These are phyloP conservation scores for Euura saliciscinereae DNA, from an alignment of 1,140 invertebrate species.

Conservation along the genomic window DNA sequence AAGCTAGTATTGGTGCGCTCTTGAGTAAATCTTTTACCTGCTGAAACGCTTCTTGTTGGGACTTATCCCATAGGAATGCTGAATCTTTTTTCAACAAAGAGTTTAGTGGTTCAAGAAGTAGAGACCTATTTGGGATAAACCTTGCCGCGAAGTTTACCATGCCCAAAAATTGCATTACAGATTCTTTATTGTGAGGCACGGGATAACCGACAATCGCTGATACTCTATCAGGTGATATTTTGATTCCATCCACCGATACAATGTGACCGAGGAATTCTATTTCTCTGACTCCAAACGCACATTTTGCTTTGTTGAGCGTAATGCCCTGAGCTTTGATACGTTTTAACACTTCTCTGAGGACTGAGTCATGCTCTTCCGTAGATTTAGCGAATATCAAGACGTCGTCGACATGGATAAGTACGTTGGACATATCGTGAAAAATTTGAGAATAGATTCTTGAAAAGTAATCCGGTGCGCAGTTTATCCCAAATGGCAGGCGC, in stretches of 20 bases:
- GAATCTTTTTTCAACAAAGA: constrained; percentile 24
- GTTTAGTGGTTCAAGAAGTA: constrained; percentile 25
- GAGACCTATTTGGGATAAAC: constrained; percentile 27
- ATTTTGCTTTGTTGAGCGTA: constrained; percentile 34
- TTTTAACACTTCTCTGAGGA: constrained; percentile 29
- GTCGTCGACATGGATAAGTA: constrained; percentile 36
- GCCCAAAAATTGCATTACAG: constrained; percentile 23
- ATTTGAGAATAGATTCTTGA: constrained; percentile 24
- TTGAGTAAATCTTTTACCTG: constrained; percentile 16
- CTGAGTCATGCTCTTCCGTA: constrained; percentile 29
- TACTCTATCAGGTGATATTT: constrained; percentile 38
- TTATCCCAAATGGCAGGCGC: constrained; percentile 48
- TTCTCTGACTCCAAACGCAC: constrained; percentile 24
- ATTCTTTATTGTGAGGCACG: constrained; percentile 21
- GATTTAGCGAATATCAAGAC: constrained; percentile 30
- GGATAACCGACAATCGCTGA: constrained; percentile 37
- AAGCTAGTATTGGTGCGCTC: constrained; percentile 13
- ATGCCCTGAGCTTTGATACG: constrained; percentile 28
- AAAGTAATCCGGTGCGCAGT: constrained; percentile 34
- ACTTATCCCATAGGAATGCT: constrained; percentile 15
- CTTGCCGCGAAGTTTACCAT: constrained; percentile 26
- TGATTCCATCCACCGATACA: constrained; percentile 33
- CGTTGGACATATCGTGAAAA: constrained; percentile 24
- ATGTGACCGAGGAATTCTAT: constrained; percentile 38
- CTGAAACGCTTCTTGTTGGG: constrained; percentile 19